Conservation (phyloP, 2,113 vertebrate species). For the Leptobrachium ailaonicum region DNA sequence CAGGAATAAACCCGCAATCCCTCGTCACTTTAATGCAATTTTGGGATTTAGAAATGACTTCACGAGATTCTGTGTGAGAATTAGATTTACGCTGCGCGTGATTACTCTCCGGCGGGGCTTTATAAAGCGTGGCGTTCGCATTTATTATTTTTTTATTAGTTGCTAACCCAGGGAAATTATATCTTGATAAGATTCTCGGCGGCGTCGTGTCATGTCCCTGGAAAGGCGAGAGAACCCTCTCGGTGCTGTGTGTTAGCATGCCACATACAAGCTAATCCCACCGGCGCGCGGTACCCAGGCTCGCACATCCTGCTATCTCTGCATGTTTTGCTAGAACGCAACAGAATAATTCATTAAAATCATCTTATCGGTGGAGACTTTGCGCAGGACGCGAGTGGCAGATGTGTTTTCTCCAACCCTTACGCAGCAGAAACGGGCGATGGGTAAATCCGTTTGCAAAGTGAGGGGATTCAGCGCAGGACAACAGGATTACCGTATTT, state of each 20-base stretch:
- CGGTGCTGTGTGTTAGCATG: background rate
- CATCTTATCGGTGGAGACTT: background rate
- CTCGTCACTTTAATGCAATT: no score
- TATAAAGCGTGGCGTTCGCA: background rate
- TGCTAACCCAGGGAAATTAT: background rate
- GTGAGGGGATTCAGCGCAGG: no score
- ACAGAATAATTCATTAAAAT: conserved; percentile 5
- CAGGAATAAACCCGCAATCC: no score
- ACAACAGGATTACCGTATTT: no score
- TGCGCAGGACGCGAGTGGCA: background rate
- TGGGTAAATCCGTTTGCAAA: no score
- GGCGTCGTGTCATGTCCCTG: background rate
- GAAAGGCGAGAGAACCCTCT: background rate
- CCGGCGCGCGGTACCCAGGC: background rate
- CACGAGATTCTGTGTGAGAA: background rate
- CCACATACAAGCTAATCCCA: conserved; percentile 10
- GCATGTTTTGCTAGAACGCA: conserved; percentile 5
- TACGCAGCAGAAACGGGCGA: no score
- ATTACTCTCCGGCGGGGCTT: background rate
- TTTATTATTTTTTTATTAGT: background rate
- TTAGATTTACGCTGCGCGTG: background rate
- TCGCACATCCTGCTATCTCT: background rate
- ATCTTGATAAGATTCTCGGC: background rate
- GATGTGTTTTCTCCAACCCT: no score
- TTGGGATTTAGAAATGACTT: background rate